These are phyloP conservation scores for Actias luna DNA, from an alignment of 2,888 invertebrate species.

Conservation along the genomic window DNA sequence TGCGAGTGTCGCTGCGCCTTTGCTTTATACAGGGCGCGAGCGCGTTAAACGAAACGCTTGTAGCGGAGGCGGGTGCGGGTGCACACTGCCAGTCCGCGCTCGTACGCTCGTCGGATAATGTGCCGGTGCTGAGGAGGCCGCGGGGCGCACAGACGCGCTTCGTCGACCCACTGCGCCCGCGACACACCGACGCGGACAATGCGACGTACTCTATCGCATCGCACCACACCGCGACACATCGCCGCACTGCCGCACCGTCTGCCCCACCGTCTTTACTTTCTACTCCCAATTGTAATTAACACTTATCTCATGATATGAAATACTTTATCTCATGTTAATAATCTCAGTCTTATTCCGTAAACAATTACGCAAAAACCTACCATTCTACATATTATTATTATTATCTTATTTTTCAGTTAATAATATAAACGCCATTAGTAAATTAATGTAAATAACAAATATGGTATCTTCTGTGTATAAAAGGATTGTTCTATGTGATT, in stretches of 20 bases:
- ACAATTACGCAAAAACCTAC: conserved; percentile 4
- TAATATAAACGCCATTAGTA: not conserved
- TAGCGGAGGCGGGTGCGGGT: conserved; percentile 44
- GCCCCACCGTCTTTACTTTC: conserved; percentile 50
- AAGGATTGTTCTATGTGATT: no score
- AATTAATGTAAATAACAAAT: not conserved
- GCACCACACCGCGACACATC: conserved; percentile 22
- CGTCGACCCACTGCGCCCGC: conserved; percentile 55
- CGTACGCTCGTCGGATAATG: conserved; percentile 44
- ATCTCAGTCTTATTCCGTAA: conserved; percentile 7
- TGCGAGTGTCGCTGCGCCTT: conserved; percentile 62
- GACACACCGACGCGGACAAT: conserved; percentile 36
- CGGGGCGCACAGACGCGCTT: conserved; percentile 50
- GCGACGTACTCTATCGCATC: no score
- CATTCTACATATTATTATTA: not conserved
- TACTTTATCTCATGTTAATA: conserved; percentile 28
- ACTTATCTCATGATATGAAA: conserved; percentile 49
- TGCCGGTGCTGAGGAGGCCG: conserved; percentile 36
- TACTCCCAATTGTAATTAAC: conserved; percentile 56
- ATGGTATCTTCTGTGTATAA: no score
- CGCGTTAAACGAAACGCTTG: conserved; percentile 38
- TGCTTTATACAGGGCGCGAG: conserved; percentile 61
- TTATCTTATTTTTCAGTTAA: not conserved
- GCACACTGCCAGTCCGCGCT: conserved; percentile 30
- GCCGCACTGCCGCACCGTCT: conserved; percentile 31